Evolutionary conservation across 2,888 invertebrate species (phyloP).

Genomic region (Eumerus sabulonum): DNA sequence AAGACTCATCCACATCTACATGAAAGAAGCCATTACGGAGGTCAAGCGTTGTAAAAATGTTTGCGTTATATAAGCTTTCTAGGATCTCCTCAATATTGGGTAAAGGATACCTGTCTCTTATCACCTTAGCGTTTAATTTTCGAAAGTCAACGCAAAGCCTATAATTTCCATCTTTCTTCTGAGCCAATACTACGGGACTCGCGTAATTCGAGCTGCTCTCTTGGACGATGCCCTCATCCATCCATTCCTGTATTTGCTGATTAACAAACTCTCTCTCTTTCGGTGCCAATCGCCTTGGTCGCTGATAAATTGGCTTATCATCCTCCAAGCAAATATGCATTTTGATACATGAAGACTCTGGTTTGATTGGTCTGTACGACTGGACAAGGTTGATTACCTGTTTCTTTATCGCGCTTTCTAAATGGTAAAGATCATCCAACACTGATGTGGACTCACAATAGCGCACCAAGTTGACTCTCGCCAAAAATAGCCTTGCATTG

Average conservation of each 20-base stretch:
- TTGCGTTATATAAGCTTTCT: constrained; percentile 66
- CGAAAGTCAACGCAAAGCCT: constrained; percentile 63
- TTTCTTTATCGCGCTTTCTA: not conserved
- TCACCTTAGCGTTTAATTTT: constrained; percentile 6
- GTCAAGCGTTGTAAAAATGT: constrained; percentile 70
- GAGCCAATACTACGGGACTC: not conserved
- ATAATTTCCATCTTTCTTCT: constrained; percentile 8
- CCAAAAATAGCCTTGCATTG: not conserved
- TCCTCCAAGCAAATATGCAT: not conserved
- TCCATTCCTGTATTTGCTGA: constrained; percentile 34
- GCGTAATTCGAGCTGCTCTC: not conserved
- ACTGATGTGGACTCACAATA: not conserved
- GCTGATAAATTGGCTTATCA: not conserved
- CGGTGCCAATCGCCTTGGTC: not conserved
- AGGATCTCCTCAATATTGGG: constrained; percentile 39
- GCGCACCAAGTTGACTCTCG: not conserved
- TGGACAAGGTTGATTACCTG: not conserved
- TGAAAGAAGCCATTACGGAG: constrained; percentile 53
- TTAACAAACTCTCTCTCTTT: not conserved
- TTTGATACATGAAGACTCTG: not conserved
- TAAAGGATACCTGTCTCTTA: constrained; percentile 33
- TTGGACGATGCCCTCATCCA: not conserved
- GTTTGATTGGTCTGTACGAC: not conserved
- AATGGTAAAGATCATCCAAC: not conserved
- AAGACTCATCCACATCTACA: not conserved